A percentile compares a stretch with the other conserved stretches of the same genome.
Conservation (phyloP, 2,888 invertebrate species). For the Athrips mouffetella region DNA sequence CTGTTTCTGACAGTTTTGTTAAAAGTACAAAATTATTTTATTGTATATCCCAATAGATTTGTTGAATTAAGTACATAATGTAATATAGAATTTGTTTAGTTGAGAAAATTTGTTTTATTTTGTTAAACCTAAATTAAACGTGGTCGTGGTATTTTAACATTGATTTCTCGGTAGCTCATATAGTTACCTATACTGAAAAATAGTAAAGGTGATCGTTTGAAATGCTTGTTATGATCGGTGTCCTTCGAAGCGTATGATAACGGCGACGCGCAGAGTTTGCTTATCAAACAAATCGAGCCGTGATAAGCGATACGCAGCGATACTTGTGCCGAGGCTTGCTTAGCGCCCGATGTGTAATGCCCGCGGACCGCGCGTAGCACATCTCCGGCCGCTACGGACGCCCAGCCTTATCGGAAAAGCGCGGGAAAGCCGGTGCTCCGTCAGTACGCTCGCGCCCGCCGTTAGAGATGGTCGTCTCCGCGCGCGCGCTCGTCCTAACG, state of each 20-base stretch:
- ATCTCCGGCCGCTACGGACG: slow-evolving; percentile 27
- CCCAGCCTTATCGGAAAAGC: slow-evolving; percentile 71
- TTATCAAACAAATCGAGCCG: slow-evolving; percentile 55
- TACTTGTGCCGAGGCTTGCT: slow-evolving; percentile 32
- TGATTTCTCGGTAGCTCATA: no score
- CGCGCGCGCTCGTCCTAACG: slow-evolving; percentile 53
- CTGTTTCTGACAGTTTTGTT: no score
- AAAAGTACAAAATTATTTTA: no score
- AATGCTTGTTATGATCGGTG: neutral
- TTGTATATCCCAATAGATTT: no score
- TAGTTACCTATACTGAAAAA: no score
- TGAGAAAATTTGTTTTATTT: no score
- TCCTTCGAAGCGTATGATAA: slow-evolving; percentile 18
- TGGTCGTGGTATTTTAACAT: no score
- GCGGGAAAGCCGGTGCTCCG: slow-evolving; percentile 59
- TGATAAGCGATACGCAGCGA: slow-evolving; percentile 46
- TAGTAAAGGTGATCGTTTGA: no score
- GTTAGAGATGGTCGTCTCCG: slow-evolving; percentile 60
- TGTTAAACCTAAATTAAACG: no score
- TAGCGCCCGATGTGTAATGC: slow-evolving; percentile 47
- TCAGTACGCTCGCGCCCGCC: slow-evolving; percentile 71
- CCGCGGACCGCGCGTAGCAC: slow-evolving; percentile 35
- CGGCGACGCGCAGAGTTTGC: slow-evolving; percentile 31
- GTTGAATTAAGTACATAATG: no score
- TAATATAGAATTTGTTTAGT: no score